phyloP scores from a whole-genome alignment of 2,797 vertebrate species.

The Spinus olivaceus region DNA sequence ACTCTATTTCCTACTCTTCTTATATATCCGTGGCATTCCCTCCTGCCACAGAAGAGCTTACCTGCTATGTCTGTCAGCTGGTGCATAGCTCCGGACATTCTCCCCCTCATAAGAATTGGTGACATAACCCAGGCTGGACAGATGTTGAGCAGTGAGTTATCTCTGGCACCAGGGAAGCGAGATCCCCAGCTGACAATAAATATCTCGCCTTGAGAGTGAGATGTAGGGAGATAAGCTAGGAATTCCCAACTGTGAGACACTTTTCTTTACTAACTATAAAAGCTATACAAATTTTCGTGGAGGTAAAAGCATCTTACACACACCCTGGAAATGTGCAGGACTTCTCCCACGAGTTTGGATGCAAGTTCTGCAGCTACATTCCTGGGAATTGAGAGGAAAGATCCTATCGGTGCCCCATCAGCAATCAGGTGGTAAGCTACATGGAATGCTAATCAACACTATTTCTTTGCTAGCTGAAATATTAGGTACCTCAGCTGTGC shows the following conservation, averaged over 20 bases:
- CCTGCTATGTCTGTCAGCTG: background rate
- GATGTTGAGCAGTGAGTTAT: background rate
- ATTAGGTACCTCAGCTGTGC: background rate
- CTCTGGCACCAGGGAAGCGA: background rate
- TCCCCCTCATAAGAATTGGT: background rate
- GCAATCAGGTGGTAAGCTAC: background rate
- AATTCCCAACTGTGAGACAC: background rate
- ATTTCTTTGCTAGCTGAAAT: background rate
- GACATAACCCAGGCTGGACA: background rate
- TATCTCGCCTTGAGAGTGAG: accelerated
- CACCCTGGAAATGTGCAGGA: background rate
- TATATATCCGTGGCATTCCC: background rate
- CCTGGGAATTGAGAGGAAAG: background rate
- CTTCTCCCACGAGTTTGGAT: accelerated
- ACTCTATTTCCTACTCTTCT: background rate
- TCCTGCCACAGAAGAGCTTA: background rate
- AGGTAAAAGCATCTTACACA: background rate
- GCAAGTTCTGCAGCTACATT: background rate
- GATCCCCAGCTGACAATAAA: background rate
- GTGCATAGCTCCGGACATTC: accelerated
- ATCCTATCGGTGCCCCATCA: background rate
- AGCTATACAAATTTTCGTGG: background rate
- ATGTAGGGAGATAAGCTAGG: background rate
- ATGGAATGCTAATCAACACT: background rate
- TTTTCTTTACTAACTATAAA: background rate